Base-by-base conservation (phyloP, 2,797 vertebrate species). In the Cossypha polioptera region DNA sequence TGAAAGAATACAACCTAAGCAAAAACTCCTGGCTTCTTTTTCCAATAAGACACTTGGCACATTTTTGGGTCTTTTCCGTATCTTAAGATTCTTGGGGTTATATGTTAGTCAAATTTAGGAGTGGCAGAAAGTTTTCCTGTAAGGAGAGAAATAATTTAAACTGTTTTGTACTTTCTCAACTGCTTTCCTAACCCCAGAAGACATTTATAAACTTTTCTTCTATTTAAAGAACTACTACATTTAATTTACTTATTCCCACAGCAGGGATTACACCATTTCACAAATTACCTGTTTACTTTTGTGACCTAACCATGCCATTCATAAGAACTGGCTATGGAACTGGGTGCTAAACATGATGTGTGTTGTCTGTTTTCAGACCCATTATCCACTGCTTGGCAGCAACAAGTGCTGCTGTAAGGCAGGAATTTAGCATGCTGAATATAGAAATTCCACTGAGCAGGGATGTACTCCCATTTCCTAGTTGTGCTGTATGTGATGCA, bases 351-450 rank as follows among this genome's bases (percentile, higher is more conserved):
- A 86, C 67, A 47, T 8, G 3, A 40, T 21, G 7, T 7, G 9
- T 29, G 19, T 5, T 62, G 13, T 14, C 58, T 53, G 9, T 35
- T 73, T 81, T 59, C 63, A 79, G 68, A 36, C 10, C 63, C 42
- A 14, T n/a, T 40, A 45, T 18, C 53, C 53, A 38, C 13, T 9
- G 5, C 50, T 50, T 11, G 62, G 66, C 62, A 77, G 86, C 47
- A 45, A 15, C 9, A 66, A 55, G 25, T 42, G 36, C 45, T 62
- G 47, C 28, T 45, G 4, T 7, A 59, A 63, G 19, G 71, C 47
- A 75, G 38, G 1, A 5, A 48, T 42, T 63, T 4, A 25, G 36
- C 4, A 2, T 2, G 13, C 36, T 40, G 11, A 2, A 69, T 1
- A 5, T 13, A 47, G 18, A 11, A 62, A 35, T 29, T 33, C 51